phyloP scores from a whole-genome alignment of 1,140 invertebrate genomes.

The Leptoteleia sp. region DNA sequence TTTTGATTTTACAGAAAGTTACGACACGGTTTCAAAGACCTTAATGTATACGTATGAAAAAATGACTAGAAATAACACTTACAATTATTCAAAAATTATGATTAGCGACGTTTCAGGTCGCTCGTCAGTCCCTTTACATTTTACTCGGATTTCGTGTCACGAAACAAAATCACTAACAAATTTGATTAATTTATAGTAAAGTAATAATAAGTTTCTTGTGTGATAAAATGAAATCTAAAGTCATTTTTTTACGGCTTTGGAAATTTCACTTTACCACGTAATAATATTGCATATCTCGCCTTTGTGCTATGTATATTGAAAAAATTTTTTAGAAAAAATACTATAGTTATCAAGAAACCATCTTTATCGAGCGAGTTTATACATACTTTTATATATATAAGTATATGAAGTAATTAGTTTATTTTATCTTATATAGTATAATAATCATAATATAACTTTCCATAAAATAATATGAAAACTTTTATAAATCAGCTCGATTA shows the following conservation, averaged over 20 bases:
- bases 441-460: too few species aligned
- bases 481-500: too few species aligned
- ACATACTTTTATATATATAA: too few species aligned
- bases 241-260: neutral
- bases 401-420: too few species aligned
- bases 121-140: slow-evolving; percentile 7
- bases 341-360: too few species aligned
- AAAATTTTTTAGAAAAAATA: too few species aligned
- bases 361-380: too few species aligned
- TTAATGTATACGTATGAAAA: slow-evolving; percentile 11
- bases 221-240: slow-evolving; percentile 16
- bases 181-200: slow-evolving; percentile 3
- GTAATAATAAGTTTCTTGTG: neutral
- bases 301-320: too few species aligned
- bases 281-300: slow-evolving; percentile 5
- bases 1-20: too few species aligned
- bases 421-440: too few species aligned
- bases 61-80: slow-evolving; percentile 8
- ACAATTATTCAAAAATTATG: neutral
- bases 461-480: too few species aligned
- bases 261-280: slow-evolving; percentile 9
- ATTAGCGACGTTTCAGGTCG: slow-evolving; percentile 1
- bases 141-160: neutral
- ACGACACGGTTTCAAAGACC: neutral
- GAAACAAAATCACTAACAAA: slow-evolving; percentile 13